These are phyloP conservation scores for Urechis unicinctus DNA, from an alignment of 2,888 invertebrate species.

Conservation along the genomic window DNA sequence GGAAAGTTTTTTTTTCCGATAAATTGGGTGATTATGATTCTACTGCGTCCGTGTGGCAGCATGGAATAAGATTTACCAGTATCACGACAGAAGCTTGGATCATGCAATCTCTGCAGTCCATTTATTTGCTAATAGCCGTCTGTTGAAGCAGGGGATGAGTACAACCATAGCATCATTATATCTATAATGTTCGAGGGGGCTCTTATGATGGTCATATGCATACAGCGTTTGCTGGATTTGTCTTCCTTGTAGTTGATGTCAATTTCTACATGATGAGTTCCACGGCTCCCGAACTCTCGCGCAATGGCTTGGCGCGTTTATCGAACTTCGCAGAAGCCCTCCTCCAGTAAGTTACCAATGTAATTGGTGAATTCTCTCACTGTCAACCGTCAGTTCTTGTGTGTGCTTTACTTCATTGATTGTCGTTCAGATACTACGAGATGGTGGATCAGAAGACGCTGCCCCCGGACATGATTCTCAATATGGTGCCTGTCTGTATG, in stretches of 20 bases:
- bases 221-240: not conserved
- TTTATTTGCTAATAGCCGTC: too few species aligned
- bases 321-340: slow-evolving; percentile 21
- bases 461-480: slow-evolving; percentile 17
- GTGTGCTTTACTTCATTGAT: not conserved
- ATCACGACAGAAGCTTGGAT: too few species aligned
- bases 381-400: not conserved
- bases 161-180: too few species aligned
- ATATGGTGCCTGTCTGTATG: slow-evolving; percentile 28
- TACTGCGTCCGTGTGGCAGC: too few species aligned
- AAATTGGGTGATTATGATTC: too few species aligned
- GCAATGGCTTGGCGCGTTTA: slow-evolving; percentile 24
- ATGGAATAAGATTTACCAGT: too few species aligned
- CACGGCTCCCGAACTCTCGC: slow-evolving; percentile 13
- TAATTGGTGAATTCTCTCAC: slow-evolving; percentile 14
- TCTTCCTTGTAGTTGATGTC: slow-evolving; percentile 28
- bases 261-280: slow-evolving; percentile 26
- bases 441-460: slow-evolving; percentile 22
- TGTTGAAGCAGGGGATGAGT: too few species aligned
- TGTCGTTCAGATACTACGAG: slow-evolving; percentile 23
- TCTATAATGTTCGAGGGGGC: too few species aligned
- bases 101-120: too few species aligned
- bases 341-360: slow-evolving; percentile 4
- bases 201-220: not conserved
- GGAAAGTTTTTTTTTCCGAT: too few species aligned